These are phyloP conservation scores for Sarcophaga subvicina DNA, from an alignment of 2,888 invertebrate genomes.

Conservation along the genomic window DNA sequence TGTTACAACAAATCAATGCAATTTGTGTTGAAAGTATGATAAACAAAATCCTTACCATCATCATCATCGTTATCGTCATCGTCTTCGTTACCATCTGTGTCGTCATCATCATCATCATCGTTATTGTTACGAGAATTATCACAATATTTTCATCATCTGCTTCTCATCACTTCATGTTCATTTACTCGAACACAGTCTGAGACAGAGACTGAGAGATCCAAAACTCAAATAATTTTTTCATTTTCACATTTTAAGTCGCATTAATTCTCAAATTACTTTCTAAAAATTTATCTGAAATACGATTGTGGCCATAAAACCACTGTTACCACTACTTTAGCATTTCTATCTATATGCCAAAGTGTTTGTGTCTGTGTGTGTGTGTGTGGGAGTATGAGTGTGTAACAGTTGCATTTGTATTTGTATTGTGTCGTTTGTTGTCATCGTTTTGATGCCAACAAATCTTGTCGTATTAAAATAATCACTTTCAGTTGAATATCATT, in stretches of 20 bases:
- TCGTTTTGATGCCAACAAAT: conserved; percentile 35
- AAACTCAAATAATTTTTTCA: not conserved
- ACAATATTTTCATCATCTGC: no score
- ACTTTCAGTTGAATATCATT: conserved; percentile 43
- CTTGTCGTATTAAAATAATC: conserved; percentile 54
- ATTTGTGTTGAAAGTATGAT: conserved; percentile 37
- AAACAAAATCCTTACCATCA: conserved; percentile 37
- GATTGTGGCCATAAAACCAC: conserved; percentile 64
- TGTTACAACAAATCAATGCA: conserved; percentile 4
- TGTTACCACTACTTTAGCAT: conserved; percentile 46
- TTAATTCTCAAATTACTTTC: conserved; percentile 59
- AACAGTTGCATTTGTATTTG: conserved; percentile 28
- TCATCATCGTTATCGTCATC: not conserved
- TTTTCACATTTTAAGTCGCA: conserved; percentile 47
- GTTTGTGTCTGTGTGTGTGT: not conserved
- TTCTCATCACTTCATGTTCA: no score
- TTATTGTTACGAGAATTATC: no score
- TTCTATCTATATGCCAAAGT: not conserved
- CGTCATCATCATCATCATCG: not conserved
- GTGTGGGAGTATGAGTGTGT: not conserved
- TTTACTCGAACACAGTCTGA: no score
- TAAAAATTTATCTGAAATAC: conserved; percentile 49
- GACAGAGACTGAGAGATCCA: no score
- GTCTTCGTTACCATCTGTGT: not conserved
- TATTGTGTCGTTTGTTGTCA: no score